A percentile compares a stretch with the other conserved stretches of the same genome.
Conservation (phyloP, 2,888 invertebrate species). For the Girardia tigrina region DNA sequence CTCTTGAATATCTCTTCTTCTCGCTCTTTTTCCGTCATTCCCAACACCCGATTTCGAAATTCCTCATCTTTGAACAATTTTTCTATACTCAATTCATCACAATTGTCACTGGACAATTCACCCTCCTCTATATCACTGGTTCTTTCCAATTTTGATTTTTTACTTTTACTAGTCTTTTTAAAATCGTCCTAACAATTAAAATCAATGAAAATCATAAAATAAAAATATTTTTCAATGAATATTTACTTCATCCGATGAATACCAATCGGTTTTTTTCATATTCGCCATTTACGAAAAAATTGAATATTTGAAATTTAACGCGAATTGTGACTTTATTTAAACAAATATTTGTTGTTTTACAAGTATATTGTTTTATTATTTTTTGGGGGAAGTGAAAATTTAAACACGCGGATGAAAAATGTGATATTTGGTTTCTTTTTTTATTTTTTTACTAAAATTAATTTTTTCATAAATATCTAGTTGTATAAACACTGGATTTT, state of each 20-base stretch:
- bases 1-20: conserved; percentile 92
- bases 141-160: not conserved
- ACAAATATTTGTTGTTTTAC: too few relatives aligned
- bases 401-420: too few relatives aligned
- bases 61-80: conserved; percentile 91
- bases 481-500: too few relatives aligned
- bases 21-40: conserved; percentile 85
- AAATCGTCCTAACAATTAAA: not conserved
- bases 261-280: not conserved
- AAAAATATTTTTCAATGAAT: not conserved
- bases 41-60: conserved; percentile 72
- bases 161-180: not conserved
- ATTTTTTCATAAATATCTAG: too few relatives aligned
- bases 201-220: not conserved
- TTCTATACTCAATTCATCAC: conserved; percentile 80
- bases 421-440: too few relatives aligned
- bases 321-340: too few relatives aligned
- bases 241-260: conserved; percentile 2
- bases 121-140: conserved; percentile 30
- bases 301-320: too few relatives aligned
- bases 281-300: conserved; percentile 14
- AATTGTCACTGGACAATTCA: conserved; percentile 32
- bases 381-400: too few relatives aligned
- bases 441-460: too few relatives aligned
- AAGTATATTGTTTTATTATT: too few relatives aligned